Base-by-base conservation (phyloP, 2,888 invertebrate genomes). In the Gymnocheta viridis region DNA sequence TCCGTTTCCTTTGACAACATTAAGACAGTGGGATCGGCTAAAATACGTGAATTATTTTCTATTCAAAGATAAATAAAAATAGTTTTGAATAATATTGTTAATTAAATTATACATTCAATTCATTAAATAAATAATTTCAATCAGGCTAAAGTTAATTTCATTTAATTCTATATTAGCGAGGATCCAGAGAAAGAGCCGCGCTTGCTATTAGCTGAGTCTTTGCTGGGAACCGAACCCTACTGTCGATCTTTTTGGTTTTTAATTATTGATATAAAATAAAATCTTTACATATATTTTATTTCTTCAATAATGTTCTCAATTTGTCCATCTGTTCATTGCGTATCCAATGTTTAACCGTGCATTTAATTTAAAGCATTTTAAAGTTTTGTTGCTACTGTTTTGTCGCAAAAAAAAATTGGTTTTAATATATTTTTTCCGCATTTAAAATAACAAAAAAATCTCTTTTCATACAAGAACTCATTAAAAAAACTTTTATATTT, bases 1-100 rank as follows among this genome's bases (percentile, higher is more conserved):
- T 84, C 84, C 84, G 84, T 69, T 81, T 84, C 77, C 81, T 54
- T 73, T 62, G 58, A 62, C n/a, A 51, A 72, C 66, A 56, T 47
- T 67, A 38, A 54, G 4, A 72, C 72, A 66, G 51, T 73, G 49
- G 47, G 22, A 4, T 22, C 12, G 19, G 12, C 56, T 3, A 35
- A 72, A 44, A 38, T n/a, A n/a, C n/a, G n/a, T n/a, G n/a, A n/a
- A n/a, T n/a, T n/a, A n/a, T n/a, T n/a, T n/a, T n/a, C n/a, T n/a
- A n/a, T n/a, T n/a, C n/a, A n/a, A n/a, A n/a, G n/a, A n/a, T n/a
- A n/a, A n/a, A n/a, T n/a, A n/a, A n/a, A n/a, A n/a, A n/a, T n/a
- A n/a, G n/a, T n/a, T n/a, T n/a, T n/a, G n/a, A n/a, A n/a, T n/a
- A n/a, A n/a, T n/a, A n/a, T n/a, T n/a, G n/a, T n/a, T n/a, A n/a